phyloP scores from a whole-genome alignment of 2,797 vertebrate species.

The Myotis findleyi region DNA sequence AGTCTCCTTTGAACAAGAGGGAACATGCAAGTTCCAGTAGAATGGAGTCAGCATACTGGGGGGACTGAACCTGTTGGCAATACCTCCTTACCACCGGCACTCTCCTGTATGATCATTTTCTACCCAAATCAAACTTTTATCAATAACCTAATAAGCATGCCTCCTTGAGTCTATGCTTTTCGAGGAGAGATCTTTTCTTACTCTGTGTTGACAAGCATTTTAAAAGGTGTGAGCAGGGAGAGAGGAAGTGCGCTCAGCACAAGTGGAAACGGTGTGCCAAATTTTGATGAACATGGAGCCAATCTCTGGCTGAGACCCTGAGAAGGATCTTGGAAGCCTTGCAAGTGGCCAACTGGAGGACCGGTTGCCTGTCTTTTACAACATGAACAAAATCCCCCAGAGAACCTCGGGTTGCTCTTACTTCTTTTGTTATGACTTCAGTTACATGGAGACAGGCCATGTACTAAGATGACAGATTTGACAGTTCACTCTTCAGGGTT shows the following conservation, averaged over 20 bases:
- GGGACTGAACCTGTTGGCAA: not conserved
- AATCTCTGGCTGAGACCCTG: not conserved
- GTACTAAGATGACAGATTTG: not conserved
- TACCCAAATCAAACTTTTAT: constrained; percentile 21
- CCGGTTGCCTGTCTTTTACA: not conserved
- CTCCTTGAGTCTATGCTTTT: not conserved
- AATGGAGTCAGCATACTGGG: not conserved
- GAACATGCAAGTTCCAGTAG: not conserved
- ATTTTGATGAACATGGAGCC: not conserved
- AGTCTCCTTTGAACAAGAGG: not conserved
- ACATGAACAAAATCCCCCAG: not conserved
- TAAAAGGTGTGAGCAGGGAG: not conserved
- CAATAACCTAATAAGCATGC: not conserved
- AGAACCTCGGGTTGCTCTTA: not conserved
- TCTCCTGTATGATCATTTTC: not conserved
- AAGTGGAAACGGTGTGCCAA: not conserved
- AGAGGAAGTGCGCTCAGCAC: not conserved
- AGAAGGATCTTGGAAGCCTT: not conserved
- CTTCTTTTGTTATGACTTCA: not conserved
- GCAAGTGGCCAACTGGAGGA: not conserved
- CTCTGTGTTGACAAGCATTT: constrained; percentile 19
- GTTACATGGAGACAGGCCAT: not conserved
- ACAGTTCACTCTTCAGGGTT: not conserved
- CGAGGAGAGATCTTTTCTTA: not conserved
- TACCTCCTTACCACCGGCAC: not conserved